Evolutionary conservation across 2,888 invertebrate genomes (phyloP).

Genomic region (Lasius platythorax): DNA sequence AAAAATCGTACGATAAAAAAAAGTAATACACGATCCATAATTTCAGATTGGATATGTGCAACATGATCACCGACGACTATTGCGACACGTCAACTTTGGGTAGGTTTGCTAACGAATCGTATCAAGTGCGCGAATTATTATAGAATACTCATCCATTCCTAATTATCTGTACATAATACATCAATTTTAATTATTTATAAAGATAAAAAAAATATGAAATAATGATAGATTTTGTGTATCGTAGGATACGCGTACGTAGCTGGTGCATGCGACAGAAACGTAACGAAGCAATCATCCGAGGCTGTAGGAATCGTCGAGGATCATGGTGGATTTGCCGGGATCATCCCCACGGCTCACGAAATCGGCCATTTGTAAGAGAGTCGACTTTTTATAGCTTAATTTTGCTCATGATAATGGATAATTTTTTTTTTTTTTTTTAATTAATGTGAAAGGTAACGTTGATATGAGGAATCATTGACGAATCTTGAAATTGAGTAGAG

Average conservation of each 20-base stretch:
- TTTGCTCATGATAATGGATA: not conserved
- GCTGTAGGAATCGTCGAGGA: conserved; percentile 82
- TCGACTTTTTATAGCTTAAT: not conserved
- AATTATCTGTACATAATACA: not conserved
- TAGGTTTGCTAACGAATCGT: conserved; percentile 55
- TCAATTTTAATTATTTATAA: not conserved
- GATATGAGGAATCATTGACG: no score
- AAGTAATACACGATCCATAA: not conserved
- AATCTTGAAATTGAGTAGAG: no score
- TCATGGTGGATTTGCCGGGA: conserved; percentile 80
- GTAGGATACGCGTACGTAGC: conserved; percentile 79
- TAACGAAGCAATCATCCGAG: conserved; percentile 70
- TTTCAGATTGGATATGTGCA: conserved; percentile 77
- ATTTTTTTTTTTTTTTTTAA: no score
- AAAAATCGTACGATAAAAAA: not conserved
- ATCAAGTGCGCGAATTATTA: not conserved
- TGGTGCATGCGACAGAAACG: conserved; percentile 79
- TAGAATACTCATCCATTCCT: not conserved
- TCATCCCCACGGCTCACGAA: conserved; percentile 81
- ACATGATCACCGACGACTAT: conserved; percentile 61
- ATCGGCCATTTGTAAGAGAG: conserved; percentile 80
- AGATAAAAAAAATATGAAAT: not conserved
- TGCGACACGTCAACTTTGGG: conserved; percentile 77
- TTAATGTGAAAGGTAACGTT: no score
- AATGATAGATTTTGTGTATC: conserved; percentile 1